phyloP scores from a whole-genome alignment of 2,113 vertebrate genomes.

The Tyto alba region DNA sequence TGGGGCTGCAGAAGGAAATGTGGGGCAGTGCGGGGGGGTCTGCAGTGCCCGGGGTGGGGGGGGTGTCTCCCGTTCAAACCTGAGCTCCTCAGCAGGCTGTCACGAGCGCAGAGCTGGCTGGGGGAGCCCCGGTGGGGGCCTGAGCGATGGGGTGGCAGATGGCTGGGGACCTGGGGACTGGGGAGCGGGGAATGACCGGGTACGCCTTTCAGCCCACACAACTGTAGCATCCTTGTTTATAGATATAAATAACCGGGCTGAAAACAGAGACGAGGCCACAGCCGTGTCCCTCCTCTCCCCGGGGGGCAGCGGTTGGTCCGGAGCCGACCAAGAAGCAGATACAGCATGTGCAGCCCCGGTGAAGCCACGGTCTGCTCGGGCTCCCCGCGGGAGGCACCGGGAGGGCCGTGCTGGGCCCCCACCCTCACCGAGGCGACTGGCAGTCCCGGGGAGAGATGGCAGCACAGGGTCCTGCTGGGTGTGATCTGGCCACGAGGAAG shows the following conservation, averaged over 20 bases:
- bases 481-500: neutral
- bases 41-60: accelerated
- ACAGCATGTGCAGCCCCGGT: neutral
- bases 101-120: accelerated
- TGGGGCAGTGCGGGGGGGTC: accelerated
- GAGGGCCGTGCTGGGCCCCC: neutral
- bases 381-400: accelerated
- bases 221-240: constrained; percentile 43
- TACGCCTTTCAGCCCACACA: neutral
- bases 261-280: neutral
- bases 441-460: neutral
- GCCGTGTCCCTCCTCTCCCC: neutral
- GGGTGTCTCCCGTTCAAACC: neutral
- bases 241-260: constrained; percentile 7
- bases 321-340: neutral
- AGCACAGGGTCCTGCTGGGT: neutral
- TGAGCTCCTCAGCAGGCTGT: neutral
- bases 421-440: neutral
- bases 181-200: neutral
- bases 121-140: neutral
- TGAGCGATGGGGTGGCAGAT: neutral
- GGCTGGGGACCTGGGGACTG: neutral
- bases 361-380: neutral
- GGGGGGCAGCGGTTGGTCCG: accelerated
- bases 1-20: neutral